Evolutionary conservation across 1,140 invertebrate genomes (phyloP), one percentile per base, ranked within the genome.

Genomic region (Drosophila biarmipes): DNA sequence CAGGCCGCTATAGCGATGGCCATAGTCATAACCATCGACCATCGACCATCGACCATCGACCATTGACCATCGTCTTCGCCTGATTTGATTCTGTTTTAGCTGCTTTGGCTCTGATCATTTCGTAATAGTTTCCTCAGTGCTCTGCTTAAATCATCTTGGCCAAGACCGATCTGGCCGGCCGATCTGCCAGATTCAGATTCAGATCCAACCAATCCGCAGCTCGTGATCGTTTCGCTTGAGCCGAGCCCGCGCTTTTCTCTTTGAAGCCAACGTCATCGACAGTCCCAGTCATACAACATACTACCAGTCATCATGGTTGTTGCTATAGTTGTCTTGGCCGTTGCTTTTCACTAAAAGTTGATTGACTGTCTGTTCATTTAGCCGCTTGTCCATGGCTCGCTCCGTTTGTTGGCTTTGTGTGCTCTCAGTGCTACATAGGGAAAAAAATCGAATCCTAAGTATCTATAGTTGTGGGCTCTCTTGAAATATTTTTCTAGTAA

Each of bases 331-430:
- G 58, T 49, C 56, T 68, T 69, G 53, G 80, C 53, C 76, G 81
- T 74, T 73, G 67, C 72, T 77, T 69, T 87, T 87, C 73, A 69
- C 77, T 82, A 79, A 89, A 84, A 89, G 84, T 89, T 89, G 84
- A 89, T 89, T 87, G 84, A 87, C 84, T 87, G 84, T 86, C 81
- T 87, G 81, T 82, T 87, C 81, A 87, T 87, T 86, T 86, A 86
- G 81, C 78, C 74, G 81, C 74, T 75, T 73, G 80, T 85, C 76
- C 81, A 63, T 81, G 62, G 59, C 73, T 62, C 69, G 73, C 81
- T 85, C 81, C 77, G 81, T 86, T 86, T 86, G 67, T 84, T 80
- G 73, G 61, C 80, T 85, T 73, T 63, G 72, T 58, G 59, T 71
- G 19, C 55, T 68, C 63, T 61, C 52, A 55, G 45, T 24, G n/a